These are phyloP conservation scores for Ciona savignyi DNA, from an alignment of 23 tunicate genomes.

Conservation along the genomic window DNA sequence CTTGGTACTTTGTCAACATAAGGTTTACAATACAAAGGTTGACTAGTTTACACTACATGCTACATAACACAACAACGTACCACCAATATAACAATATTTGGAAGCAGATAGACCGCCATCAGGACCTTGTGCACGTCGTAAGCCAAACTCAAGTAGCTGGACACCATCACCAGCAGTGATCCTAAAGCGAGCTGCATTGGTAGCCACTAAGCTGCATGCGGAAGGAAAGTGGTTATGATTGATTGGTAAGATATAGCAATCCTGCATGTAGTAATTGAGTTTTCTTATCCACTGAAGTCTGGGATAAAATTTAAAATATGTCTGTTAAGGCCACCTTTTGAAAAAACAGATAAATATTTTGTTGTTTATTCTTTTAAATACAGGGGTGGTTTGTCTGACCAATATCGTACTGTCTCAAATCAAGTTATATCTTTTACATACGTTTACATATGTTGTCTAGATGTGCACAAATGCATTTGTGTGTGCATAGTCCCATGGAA, in stretches of 20 bases:
- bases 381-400: too few relatives aligned
- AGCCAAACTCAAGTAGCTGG: slow-evolving; percentile 80
- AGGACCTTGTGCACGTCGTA: slow-evolving; percentile 93
- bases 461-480: too few relatives aligned
- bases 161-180: slow-evolving; percentile 71
- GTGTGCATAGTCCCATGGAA: too few relatives aligned
- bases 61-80: slow-evolving; percentile 24
- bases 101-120: slow-evolving; percentile 96
- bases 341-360: neutral
- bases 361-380: neutral
- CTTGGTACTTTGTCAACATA: too few relatives aligned
- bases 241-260: neutral
- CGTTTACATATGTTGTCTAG: too few relatives aligned
- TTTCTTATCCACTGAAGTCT: too few relatives aligned
- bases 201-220: slow-evolving; percentile 74
- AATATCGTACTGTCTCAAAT: too few relatives aligned
- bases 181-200: slow-evolving; percentile 91
- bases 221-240: neutral
- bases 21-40: too few relatives aligned
- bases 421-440: too few relatives aligned
- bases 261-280: neutral
- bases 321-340: too few relatives aligned
- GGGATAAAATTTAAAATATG: too few relatives aligned
- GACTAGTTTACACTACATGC: too few relatives aligned
- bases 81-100: slow-evolving; percentile 91